A percentile compares a stretch with the other conserved stretches of the same genome.
These are phyloP conservation scores for Lanius collurio DNA, from an alignment of 2,113 vertebrate species.

Conservation along the genomic window DNA sequence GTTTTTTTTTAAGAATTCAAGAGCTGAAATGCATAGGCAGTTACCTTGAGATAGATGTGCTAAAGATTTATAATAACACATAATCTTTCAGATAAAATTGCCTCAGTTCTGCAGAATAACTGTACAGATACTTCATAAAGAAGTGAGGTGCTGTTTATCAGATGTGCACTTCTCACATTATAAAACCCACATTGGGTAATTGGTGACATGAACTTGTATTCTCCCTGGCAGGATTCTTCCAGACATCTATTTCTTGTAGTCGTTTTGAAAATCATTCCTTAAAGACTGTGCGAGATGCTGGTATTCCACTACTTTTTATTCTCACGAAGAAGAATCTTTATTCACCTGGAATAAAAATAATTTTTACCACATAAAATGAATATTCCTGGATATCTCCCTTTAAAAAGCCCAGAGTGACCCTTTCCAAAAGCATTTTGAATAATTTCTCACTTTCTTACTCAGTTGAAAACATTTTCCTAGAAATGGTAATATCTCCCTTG, in stretches of 20 bases:
- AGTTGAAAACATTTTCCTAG: neutral
- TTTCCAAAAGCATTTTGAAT: neutral
- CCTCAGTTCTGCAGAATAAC: neutral
- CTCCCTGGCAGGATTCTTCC: neutral
- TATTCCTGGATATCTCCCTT: neutral
- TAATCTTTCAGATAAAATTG: neutral
- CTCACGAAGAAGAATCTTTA: neutral
- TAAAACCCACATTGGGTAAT: neutral
- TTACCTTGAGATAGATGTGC: neutral
- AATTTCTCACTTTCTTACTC: neutral
- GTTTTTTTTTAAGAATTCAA: neutral
- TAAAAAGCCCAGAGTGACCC: rapidly evolving
- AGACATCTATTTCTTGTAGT: neutral
- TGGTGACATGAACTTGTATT: neutral
- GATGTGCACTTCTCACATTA: neutral
- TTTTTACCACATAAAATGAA: neutral
- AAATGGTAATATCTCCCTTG: neutral
- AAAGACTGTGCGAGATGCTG: neutral
- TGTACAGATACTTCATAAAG: neutral
- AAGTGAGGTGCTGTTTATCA: neutral
- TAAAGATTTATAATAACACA: neutral
- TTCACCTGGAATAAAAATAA: neutral
- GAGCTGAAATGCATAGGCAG: neutral
- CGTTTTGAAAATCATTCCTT: neutral
- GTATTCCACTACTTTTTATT: neutral